Evolutionary conservation across 1,140 invertebrate species (phyloP).

Genomic region (Armadillidium nasatum): DNA sequence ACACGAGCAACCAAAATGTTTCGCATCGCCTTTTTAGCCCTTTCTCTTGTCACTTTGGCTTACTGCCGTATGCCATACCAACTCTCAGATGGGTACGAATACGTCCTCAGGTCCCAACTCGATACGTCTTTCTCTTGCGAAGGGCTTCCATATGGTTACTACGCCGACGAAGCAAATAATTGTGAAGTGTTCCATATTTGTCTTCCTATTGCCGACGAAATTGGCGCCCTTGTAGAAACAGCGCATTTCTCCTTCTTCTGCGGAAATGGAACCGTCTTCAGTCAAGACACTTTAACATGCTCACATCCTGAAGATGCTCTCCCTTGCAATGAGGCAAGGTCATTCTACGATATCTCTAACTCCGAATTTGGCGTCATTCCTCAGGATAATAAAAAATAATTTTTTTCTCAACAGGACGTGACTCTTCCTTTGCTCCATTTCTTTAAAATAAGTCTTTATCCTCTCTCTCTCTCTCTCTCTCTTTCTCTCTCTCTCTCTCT

Average conservation of each 20-base stretch:
- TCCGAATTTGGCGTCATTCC: conserved; percentile 23
- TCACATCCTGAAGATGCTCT: conserved; percentile 16
- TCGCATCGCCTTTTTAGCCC: neutral
- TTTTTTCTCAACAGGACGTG: too few relatives aligned
- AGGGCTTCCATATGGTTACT: neutral
- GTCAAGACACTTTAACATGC: conserved; percentile 17
- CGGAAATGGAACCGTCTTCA: conserved; percentile 28
- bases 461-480: too few relatives aligned
- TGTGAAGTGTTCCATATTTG: conserved; percentile 27
- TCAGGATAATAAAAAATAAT: neutral
- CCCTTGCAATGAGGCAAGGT: conserved; percentile 21
- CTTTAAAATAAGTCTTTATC: too few relatives aligned
- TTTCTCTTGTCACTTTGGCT: neutral
- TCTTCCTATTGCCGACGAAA: conserved; percentile 24
- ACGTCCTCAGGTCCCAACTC: conserved; percentile 15
- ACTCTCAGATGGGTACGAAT: conserved; percentile 25
- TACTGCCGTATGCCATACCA: conserved; percentile 27
- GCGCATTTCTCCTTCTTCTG: conserved; percentile 27
- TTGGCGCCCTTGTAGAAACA: conserved; percentile 21
- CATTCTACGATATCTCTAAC: conserved; percentile 28
- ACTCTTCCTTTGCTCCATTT: too few relatives aligned
- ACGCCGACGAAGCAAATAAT: conserved; percentile 6
- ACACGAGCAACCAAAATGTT: neutral
- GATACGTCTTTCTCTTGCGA: conserved; percentile 26
- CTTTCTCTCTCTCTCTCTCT: too few relatives aligned